A percentile compares a stretch with the other conserved stretches of the same genome.
These are phyloP conservation scores for Pitta sordida DNA, from an alignment of 2,113 vertebrate species.

Conservation along the genomic window DNA sequence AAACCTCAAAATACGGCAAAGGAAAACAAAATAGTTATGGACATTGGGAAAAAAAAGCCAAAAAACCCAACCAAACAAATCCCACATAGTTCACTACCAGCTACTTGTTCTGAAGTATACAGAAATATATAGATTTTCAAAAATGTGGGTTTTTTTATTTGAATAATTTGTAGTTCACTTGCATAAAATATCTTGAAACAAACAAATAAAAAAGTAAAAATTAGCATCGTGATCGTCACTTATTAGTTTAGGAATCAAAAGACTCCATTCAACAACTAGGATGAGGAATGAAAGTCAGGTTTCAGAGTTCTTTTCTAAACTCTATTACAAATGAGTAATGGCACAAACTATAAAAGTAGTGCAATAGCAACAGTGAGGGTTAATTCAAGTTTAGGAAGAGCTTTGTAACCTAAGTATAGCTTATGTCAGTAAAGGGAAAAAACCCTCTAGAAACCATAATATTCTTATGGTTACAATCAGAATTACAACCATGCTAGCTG, in stretches of 20 bases:
- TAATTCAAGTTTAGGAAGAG: background rate
- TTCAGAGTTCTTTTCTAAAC: background rate
- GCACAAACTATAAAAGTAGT: background rate
- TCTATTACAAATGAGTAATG: background rate
- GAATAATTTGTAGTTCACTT: background rate
- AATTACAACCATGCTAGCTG: background rate
- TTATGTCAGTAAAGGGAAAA: background rate
- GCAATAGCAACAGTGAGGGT: background rate
- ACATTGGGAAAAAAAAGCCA: background rate
- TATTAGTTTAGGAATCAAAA: background rate
- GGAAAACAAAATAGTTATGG: constrained; percentile 22
- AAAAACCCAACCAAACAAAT: background rate
- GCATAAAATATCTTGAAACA: background rate
- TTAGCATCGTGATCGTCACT: background rate
- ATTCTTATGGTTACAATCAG: background rate
- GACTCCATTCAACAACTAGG: background rate
- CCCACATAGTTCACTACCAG: background rate
- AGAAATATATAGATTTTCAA: background rate
- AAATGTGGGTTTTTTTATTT: background rate
- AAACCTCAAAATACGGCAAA: constrained; percentile 19
- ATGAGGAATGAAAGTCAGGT: background rate
- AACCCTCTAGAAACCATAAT: background rate
- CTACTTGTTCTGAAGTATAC: background rate
- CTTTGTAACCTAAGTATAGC: background rate
- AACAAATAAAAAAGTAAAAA: background rate